A percentile compares a stretch with the other conserved stretches of the same genome.
These are phyloP conservation scores for Elmis aenea DNA, from an alignment of 2,888 invertebrate species.

Conservation along the genomic window DNA sequence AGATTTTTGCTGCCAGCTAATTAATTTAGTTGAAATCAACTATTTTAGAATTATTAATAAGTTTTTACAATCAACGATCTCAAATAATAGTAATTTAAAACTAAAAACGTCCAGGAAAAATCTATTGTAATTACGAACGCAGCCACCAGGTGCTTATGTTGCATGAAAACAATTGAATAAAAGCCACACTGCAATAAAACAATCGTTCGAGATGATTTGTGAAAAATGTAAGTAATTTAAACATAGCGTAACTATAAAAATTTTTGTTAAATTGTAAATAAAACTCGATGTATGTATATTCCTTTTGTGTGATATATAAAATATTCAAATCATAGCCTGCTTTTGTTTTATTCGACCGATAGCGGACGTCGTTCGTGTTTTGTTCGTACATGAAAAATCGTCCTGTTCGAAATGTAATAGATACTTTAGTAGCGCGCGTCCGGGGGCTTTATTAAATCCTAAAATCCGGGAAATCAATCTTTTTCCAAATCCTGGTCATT, in stretches of 20 bases:
- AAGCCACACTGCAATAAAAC: too few relatives aligned
- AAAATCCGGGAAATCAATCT: conserved; percentile 26
- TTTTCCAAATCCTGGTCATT: conserved; percentile 27
- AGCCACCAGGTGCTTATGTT: too few relatives aligned
- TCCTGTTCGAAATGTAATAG: neutral
- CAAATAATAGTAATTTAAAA: too few relatives aligned
- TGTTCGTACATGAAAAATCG: conserved; percentile 3
- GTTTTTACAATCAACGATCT: too few relatives aligned
- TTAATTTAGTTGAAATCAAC: too few relatives aligned
- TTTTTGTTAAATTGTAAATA: conserved; percentile 43
- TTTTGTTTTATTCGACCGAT: conserved; percentile 5
- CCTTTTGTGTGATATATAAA: conserved; percentile 50
- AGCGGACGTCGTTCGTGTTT: too few relatives aligned
- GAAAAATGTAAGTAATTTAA: conserved; percentile 6
- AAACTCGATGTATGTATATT: conserved; percentile 49
- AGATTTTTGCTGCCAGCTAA: too few relatives aligned
- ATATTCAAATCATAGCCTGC: conserved; percentile 41
- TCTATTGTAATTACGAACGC: too few relatives aligned
- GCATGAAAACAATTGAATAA: too few relatives aligned
- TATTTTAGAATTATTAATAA: too few relatives aligned
- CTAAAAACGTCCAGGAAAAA: too few relatives aligned
- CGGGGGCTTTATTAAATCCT: conserved; percentile 15
- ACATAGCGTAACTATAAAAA: conserved; percentile 35
- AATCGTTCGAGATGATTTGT: too few relatives aligned
- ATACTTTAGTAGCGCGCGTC: conserved; percentile 3